These are phyloP conservation scores for Pecten maximus DNA, from an alignment of 2,888 invertebrate genomes.

Conservation along the genomic window DNA sequence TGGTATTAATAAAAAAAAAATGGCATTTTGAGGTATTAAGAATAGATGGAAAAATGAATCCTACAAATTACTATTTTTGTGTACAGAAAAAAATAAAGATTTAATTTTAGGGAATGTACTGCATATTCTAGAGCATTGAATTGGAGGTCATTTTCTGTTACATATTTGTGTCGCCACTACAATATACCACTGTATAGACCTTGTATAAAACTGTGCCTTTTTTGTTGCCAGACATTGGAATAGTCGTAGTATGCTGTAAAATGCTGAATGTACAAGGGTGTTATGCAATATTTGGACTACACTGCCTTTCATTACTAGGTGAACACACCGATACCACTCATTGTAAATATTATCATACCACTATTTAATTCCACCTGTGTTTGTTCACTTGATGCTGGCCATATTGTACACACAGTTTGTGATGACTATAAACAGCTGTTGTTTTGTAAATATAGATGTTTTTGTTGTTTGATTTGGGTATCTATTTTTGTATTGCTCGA, in stretches of 20 bases:
- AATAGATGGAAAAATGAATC: no score
- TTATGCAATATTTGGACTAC: not conserved
- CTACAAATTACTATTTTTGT: no score
- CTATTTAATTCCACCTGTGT: not conserved
- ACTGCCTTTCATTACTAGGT: not conserved
- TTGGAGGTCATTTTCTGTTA: no score
- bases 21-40: no score
- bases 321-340: not conserved
- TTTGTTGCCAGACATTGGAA: no score
- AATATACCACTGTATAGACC: no score
- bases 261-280: not conserved
- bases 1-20: no score
- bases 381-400: not conserved
- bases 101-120: no score
- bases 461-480: not conserved
- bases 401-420: not conserved
- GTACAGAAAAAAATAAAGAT: no score
- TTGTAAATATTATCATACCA: slow-evolving; percentile 27
- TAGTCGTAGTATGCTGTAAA: not conserved
- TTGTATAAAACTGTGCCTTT: no score
- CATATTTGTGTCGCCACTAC: no score
- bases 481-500: not conserved
- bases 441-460: slow-evolving; percentile 2
- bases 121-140: no score
- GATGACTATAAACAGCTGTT: not conserved